Evolutionary conservation across 1,140 invertebrate species (phyloP).

Genomic region (Chymomyza costata): DNA sequence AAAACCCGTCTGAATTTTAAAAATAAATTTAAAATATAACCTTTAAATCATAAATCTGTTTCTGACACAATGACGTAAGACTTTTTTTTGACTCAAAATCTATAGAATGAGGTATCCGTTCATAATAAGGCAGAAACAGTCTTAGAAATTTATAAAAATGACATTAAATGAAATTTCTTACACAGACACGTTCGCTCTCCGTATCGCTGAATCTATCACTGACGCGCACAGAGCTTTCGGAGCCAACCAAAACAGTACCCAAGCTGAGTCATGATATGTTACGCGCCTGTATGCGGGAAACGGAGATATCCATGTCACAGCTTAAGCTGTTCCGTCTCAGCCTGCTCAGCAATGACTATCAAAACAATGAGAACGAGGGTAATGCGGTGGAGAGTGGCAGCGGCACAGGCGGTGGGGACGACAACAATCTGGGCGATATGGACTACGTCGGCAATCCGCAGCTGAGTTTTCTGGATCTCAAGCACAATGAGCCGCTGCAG

Average conservation of each 20-base stretch:
- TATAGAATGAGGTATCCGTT: no score
- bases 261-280: conserved; percentile 49
- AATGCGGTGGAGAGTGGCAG: neutral
- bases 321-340: conserved; percentile 61
- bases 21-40: no score
- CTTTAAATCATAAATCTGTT: no score
- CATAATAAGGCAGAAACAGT: neutral
- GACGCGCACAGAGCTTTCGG: conserved; percentile 38
- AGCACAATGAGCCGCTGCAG: conserved; percentile 51
- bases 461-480: conserved; percentile 39
- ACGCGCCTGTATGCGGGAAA: conserved; percentile 50
- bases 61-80: no score
- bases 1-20: no score
- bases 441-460: conserved; percentile 33
- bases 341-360: conserved; percentile 45
- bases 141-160: neutral
- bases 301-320: conserved; percentile 60
- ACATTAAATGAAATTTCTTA: neutral
- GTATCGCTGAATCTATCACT: conserved; percentile 60
- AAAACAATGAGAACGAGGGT: conserved; percentile 32
- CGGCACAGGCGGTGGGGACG: conserved; percentile 18
- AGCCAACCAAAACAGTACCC: conserved; percentile 1
- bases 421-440: conserved; percentile 32
- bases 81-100: no score
- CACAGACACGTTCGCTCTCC: conserved; percentile 75